A percentile compares a stretch with the other conserved stretches of the same genome.
Evolutionary conservation across 2,888 invertebrate species (phyloP).

Genomic region (Desoria tigrina): DNA sequence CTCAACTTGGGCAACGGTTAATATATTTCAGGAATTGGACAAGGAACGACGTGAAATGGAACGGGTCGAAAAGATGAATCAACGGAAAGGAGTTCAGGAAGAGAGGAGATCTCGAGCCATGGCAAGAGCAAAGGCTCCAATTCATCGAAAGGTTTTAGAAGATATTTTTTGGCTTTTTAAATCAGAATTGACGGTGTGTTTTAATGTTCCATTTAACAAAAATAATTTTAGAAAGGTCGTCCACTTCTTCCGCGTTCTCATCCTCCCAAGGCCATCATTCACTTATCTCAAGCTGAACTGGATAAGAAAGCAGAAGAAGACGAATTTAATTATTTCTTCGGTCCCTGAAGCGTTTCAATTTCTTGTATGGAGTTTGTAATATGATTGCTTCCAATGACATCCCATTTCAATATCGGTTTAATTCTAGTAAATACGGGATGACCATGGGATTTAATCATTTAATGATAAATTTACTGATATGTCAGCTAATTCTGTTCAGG

Average conservation of each 20-base stretch:
- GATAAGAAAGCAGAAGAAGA: constrained; percentile 52
- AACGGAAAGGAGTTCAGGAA: constrained; percentile 40
- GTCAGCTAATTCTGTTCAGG: no score
- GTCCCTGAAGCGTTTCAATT: constrained; percentile 29
- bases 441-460: no score
- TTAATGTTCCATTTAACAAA: not conserved
- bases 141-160: constrained; percentile 48
- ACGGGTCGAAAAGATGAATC: constrained; percentile 42
- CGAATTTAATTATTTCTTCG: constrained; percentile 52
- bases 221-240: constrained; percentile 47
- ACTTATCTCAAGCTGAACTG: constrained; percentile 49
- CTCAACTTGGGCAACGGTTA: no score
- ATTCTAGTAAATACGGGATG: no score
- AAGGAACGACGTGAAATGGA: constrained; percentile 51
- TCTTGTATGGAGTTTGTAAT: no score
- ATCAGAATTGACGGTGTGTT: not conserved
- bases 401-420: no score
- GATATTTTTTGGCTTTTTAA: not conserved
- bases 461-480: no score
- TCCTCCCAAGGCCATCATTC: constrained; percentile 48
- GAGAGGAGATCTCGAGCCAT: constrained; percentile 38
- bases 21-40: constrained; percentile 48
- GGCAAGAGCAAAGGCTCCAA: constrained; percentile 48
- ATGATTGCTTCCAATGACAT: no score
- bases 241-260: constrained; percentile 44